Percentiles rank a stretch among this genome's conserved stretches.
These are phyloP conservation scores for Drosophila micromelanica DNA, from an alignment of 1,140 invertebrate genomes.

Conservation along the genomic window DNA sequence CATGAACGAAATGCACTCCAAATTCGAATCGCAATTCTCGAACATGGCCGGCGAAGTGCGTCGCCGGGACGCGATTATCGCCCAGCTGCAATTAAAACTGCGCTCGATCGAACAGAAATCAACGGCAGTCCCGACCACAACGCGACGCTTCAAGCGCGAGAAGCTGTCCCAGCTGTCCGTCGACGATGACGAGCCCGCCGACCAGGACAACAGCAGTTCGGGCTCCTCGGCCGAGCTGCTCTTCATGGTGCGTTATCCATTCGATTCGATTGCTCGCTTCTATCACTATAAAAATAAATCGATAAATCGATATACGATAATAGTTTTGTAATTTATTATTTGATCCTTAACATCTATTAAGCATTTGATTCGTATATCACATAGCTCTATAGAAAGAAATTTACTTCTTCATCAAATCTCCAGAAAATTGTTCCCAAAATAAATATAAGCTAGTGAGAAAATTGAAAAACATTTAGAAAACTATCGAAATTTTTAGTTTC, in stretches of 20 bases:
- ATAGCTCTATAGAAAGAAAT: too few species aligned
- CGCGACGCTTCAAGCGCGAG: constrained; percentile 56
- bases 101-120: constrained; percentile 64
- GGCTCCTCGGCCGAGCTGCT: constrained; percentile 85
- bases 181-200: constrained; percentile 80
- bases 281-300: too few species aligned
- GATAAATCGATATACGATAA: too few species aligned
- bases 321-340: too few species aligned
- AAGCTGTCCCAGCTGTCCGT: constrained; percentile 66
- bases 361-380: too few species aligned
- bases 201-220: constrained; percentile 74
- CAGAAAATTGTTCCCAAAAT: too few species aligned
- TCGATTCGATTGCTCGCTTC: too few species aligned
- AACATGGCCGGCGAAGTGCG: constrained; percentile 90
- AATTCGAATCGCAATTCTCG: constrained; percentile 89
- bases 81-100: constrained; percentile 87
- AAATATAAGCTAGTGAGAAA: too few species aligned
- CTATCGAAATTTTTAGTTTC: too few species aligned
- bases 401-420: too few species aligned
- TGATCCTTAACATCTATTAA: too few species aligned
- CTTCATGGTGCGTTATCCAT: constrained; percentile 85
- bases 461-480: too few species aligned
- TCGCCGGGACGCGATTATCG: constrained; percentile 91
- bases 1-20: constrained; percentile 88
- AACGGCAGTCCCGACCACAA: background rate